Conservation (phyloP, 2,888 invertebrate genomes). For the Thecophora atra region DNA sequence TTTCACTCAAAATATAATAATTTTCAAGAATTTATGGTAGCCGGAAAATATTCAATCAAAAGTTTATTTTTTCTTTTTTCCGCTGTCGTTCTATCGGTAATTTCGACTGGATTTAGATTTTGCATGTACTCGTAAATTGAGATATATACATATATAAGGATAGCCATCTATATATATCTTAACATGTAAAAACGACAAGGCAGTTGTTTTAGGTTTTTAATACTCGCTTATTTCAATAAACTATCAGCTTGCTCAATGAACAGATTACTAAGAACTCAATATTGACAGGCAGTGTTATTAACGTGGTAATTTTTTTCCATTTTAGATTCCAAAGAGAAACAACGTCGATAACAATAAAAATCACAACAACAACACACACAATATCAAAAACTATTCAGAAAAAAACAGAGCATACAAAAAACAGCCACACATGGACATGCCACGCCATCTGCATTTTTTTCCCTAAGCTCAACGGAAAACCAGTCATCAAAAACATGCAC, state of each 20-base stretch:
- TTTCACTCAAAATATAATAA: no score
- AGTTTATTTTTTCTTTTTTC: no score
- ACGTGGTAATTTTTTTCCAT: background rate
- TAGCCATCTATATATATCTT: no score
- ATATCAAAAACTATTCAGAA: background rate
- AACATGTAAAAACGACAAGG: no score
- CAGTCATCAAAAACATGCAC: conserved; percentile 6
- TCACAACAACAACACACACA: conserved; percentile 3
- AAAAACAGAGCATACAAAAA: background rate
- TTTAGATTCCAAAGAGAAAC: background rate
- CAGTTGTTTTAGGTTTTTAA: background rate
- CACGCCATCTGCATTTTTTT: background rate
- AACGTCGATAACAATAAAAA: conserved; percentile 3
- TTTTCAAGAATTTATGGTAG: no score
- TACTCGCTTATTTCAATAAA: background rate
- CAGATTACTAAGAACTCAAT: background rate
- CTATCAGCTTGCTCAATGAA: background rate
- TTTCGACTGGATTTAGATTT: no score
- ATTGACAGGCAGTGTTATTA: background rate
- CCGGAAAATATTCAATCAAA: no score
- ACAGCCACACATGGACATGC: background rate
- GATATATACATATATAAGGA: no score
- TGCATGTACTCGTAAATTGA: no score
- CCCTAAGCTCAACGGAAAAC: background rate
- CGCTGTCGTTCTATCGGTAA: no score